A percentile compares a stretch with the other conserved stretches of the same genome.
These are phyloP conservation scores for Brachyrhaphis roseni DNA, from an alignment of 2,797 vertebrate species.

Conservation along the genomic window DNA sequence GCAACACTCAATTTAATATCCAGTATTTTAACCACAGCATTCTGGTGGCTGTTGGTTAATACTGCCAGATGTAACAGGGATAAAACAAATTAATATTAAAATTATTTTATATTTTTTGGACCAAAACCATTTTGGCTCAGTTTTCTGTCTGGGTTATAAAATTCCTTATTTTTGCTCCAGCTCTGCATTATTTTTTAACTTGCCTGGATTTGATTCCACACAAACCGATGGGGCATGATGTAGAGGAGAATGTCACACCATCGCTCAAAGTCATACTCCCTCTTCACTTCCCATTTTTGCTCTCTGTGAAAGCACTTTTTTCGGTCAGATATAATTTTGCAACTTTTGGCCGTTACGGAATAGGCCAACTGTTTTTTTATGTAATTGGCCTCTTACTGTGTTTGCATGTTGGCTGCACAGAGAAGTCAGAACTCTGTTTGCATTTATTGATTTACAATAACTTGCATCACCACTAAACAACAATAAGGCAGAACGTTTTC, in stretches of 20 bases:
- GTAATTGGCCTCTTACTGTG: background rate
- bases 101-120: background rate
- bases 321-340: conserved; percentile 20
- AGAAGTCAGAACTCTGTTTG: background rate
- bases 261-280: conserved; percentile 13
- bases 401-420: background rate
- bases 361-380: background rate
- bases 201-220: background rate
- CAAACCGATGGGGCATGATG: background rate
- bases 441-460: background rate
- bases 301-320: conserved; percentile 6
- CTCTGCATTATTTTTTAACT: background rate
- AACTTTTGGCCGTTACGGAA: conserved; percentile 17
- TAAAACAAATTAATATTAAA: background rate
- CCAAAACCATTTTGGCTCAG: background rate
- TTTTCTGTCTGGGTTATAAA: background rate
- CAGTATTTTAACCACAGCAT: background rate
- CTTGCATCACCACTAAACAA: background rate
- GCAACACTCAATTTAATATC: background rate
- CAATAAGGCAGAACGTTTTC: background rate
- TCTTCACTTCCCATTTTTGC: conserved; percentile 46
- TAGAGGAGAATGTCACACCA: background rate
- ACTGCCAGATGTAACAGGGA: background rate
- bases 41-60: background rate
- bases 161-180: background rate